Conservation (phyloP, 2,113 vertebrate species). For the Spea bombifrons region DNA sequence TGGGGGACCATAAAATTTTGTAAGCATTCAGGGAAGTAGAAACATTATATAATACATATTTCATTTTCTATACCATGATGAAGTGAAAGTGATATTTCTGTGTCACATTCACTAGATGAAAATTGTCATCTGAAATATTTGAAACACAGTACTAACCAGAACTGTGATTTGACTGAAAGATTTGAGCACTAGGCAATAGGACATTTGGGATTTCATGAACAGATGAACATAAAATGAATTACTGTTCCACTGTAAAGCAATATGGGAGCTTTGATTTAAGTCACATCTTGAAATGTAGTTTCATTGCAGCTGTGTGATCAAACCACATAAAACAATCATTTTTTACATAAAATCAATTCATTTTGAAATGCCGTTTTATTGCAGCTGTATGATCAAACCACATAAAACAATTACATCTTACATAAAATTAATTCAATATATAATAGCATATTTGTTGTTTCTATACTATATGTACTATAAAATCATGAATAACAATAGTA, state of each 20-base stretch:
- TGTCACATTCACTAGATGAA: not conserved
- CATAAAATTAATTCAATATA: too few relatives aligned
- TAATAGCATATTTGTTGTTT: too few relatives aligned
- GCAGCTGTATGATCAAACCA: too few relatives aligned
- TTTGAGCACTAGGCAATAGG: conserved; percentile 5
- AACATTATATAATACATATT: conserved; percentile 16
- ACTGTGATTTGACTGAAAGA: not conserved
- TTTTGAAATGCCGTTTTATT: too few relatives aligned
- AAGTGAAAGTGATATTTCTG: conserved; percentile 23
- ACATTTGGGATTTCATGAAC: conserved; percentile 3
- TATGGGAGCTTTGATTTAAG: too few relatives aligned
- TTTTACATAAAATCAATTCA: too few relatives aligned
- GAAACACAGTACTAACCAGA: not conserved
- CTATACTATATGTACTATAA: too few relatives aligned
- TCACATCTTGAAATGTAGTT: too few relatives aligned
- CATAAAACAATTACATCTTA: too few relatives aligned
- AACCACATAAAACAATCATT: too few relatives aligned
- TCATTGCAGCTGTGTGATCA: too few relatives aligned
- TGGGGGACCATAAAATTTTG: conserved; percentile 10
- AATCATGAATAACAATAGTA: too few relatives aligned
- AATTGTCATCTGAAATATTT: conserved; percentile 6
- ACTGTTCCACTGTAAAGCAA: not conserved
- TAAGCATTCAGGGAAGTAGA: not conserved
- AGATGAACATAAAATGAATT: conserved; percentile 12
- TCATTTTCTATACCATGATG: conserved; percentile 10